Conservation (phyloP, 2,797 vertebrate species). For the Hafferia zeledoni region DNA sequence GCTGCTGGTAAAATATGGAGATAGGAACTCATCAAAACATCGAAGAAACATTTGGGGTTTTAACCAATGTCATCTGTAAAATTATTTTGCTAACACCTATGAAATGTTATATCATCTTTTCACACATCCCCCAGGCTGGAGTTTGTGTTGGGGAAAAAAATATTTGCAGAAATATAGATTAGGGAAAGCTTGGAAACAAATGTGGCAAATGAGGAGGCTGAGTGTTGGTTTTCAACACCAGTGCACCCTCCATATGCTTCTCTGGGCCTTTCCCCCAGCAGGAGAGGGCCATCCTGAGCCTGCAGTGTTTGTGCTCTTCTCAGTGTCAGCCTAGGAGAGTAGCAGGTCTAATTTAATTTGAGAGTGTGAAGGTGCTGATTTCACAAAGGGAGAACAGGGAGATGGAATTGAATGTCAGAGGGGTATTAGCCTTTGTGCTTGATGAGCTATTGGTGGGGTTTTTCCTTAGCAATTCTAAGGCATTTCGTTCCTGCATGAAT, state of each 20-base stretch:
- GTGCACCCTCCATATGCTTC: neutral
- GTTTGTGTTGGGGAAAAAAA: neutral
- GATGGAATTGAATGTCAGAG: constrained; percentile 19
- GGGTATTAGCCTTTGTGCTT: neutral
- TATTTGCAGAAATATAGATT: neutral
- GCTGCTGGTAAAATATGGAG: neutral
- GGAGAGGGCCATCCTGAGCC: neutral
- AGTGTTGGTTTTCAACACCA: neutral
- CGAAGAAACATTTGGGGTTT: neutral
- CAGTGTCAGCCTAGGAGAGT: neutral
- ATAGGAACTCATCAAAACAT: neutral
- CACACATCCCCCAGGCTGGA: neutral
- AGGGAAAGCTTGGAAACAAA: neutral
- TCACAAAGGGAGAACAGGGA: neutral
- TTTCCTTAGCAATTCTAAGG: neutral
- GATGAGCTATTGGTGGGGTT: neutral
- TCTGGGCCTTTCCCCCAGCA: neutral
- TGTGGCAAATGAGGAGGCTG: neutral
- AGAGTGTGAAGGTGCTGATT: neutral
- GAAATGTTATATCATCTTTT: neutral
- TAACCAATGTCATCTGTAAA: constrained; percentile 6
- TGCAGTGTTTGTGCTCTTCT: constrained; percentile 5
- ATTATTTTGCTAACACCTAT: neutral
- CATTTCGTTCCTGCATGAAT: neutral
- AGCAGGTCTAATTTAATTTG: constrained; percentile 39